Evolutionary conservation across 2,797 vertebrate genomes (phyloP).

Genomic region (Limnodromus scolopaceus): DNA sequence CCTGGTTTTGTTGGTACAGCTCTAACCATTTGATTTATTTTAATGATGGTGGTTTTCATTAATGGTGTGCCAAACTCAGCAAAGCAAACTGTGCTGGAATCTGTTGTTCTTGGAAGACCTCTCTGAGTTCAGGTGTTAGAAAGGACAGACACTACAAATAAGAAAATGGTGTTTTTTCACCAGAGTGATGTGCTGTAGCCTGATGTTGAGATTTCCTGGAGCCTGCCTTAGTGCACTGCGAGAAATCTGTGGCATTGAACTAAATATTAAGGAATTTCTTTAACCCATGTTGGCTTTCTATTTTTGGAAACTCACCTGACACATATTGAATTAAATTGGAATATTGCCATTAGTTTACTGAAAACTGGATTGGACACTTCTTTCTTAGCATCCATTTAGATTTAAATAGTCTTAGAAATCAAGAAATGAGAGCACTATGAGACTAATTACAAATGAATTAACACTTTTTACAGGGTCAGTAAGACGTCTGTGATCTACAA

Average conservation of each 20-base stretch:
- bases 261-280: not conserved
- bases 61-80: not conserved
- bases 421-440: not conserved
- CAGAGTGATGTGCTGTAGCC: not conserved
- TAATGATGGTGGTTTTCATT: not conserved
- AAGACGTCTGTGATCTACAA: not conserved
- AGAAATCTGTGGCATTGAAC: not conserved
- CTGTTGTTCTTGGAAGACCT: not conserved
- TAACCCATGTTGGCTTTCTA: not conserved
- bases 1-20: not conserved
- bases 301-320: not conserved
- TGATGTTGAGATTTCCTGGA: not conserved
- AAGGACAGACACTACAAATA: not conserved
- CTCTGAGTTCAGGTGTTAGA: not conserved
- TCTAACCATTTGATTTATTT: not conserved
- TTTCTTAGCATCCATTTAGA: not conserved
- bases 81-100: not conserved
- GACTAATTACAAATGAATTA: not conserved
- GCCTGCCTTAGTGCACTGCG: not conserved
- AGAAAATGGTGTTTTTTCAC: not conserved
- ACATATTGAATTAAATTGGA: not conserved
- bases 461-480: not conserved
- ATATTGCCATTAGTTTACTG: not conserved
- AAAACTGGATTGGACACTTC: not conserved
- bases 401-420: not conserved